Percentiles rank a stretch among this genome's conserved stretches.
Evolutionary conservation across 2,113 vertebrate genomes (phyloP).

Genomic region (Calypte anna): DNA sequence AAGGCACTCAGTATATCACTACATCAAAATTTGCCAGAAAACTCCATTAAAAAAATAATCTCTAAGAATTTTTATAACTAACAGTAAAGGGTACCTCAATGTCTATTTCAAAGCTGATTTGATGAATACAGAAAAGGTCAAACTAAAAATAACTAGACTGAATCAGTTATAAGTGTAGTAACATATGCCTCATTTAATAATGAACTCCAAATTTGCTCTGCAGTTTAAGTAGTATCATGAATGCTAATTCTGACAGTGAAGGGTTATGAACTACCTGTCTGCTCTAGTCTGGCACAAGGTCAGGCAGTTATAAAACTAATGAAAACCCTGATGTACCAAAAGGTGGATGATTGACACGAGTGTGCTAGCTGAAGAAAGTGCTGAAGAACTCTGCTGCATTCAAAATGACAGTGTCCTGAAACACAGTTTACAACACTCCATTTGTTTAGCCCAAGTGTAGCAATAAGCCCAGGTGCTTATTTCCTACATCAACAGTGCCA

Average conservation of each 20-base stretch:
- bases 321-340: slow-evolving; percentile 68
- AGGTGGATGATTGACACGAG: slow-evolving; percentile 71
- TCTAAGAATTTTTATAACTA: slow-evolving; percentile 69
- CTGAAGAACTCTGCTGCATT: slow-evolving; percentile 52
- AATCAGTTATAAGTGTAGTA: slow-evolving; percentile 79
- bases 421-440: slow-evolving; percentile 46
- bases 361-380: slow-evolving; percentile 26
- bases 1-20: slow-evolving; percentile 31
- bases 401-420: slow-evolving; percentile 66
- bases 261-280: slow-evolving; percentile 78
- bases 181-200: slow-evolving; percentile 84
- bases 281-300: slow-evolving; percentile 70
- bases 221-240: slow-evolving; percentile 75
- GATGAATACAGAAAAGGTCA: slow-evolving; percentile 84
- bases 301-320: slow-evolving; percentile 68
- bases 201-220: slow-evolving; percentile 76
- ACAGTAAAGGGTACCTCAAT: slow-evolving; percentile 78
- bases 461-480: slow-evolving; percentile 6
- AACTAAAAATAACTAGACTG: slow-evolving; percentile 81
- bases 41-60: slow-evolving; percentile 38
- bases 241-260: slow-evolving; percentile 79
- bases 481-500: neutral
- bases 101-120: slow-evolving; percentile 80
- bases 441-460: slow-evolving; percentile 39
- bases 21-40: slow-evolving; percentile 54